Percentiles rank a stretch among this genome's conserved stretches.
Evolutionary conservation across 2,797 vertebrate species (phyloP).

Genomic region (Coccyzus lansbergi): DNA sequence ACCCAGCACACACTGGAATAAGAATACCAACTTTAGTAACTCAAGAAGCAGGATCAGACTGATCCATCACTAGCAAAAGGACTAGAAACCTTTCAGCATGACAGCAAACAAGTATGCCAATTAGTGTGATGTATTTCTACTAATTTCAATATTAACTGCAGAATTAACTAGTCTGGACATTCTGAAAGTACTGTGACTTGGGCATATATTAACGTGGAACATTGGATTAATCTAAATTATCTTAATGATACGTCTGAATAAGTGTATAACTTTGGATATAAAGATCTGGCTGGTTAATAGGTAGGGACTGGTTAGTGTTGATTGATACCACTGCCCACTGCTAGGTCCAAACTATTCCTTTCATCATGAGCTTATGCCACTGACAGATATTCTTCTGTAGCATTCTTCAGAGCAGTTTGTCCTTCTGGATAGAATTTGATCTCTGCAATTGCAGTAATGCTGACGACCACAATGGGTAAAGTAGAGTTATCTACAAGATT

Average conservation of each 20-base stretch:
- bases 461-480: neutral
- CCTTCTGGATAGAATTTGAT: neutral
- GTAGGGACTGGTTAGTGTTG: neutral
- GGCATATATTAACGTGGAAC: conserved; percentile 7
- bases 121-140: conserved; percentile 8
- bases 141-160: conserved; percentile 35
- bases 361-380: neutral
- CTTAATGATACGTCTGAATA: conserved; percentile 59
- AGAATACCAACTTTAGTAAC: neutral
- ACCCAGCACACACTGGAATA: neutral
- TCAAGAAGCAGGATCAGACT: fast-evolving
- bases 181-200: conserved; percentile 10
- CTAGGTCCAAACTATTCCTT: neutral
- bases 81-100: neutral
- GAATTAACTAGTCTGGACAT: neutral
- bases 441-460: neutral
- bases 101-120: neutral
- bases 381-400: neutral
- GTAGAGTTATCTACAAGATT: neutral
- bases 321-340: conserved; percentile 3
- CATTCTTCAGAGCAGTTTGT: neutral
- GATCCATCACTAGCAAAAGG: neutral
- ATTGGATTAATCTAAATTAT: conserved; percentile 35
- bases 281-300: conserved; percentile 41
- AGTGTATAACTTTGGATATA: conserved; percentile 45